Conservation (phyloP, 2,888 invertebrate species). For the Megamerina dolium region DNA sequence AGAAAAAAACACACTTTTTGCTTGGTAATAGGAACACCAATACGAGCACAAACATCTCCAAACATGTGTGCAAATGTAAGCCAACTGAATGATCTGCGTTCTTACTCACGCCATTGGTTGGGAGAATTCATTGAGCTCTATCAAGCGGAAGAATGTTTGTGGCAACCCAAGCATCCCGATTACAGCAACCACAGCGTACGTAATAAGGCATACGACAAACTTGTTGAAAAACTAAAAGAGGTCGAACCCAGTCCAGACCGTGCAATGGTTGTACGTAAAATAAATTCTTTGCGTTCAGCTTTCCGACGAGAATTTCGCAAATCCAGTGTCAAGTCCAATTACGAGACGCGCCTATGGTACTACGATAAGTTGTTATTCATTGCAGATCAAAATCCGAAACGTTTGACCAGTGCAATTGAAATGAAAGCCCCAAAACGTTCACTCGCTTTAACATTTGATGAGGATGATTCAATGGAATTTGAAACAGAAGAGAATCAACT, state of each 20-base stretch:
- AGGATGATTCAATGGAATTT: slow-evolving; percentile 44
- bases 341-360: slow-evolving; percentile 46
- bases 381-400: slow-evolving; percentile 44
- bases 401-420: slow-evolving; percentile 23
- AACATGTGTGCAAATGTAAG: too few species aligned
- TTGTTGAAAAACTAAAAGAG: slow-evolving; percentile 45
- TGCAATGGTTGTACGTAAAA: slow-evolving; percentile 47
- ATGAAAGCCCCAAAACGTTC: slow-evolving; percentile 35
- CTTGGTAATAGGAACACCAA: too few species aligned
- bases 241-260: slow-evolving; percentile 47
- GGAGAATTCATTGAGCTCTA: slow-evolving; percentile 47
- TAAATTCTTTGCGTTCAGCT: slow-evolving; percentile 45
- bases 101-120: slow-evolving; percentile 47
- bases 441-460: slow-evolving; percentile 38
- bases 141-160: slow-evolving; percentile 44
- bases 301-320: slow-evolving; percentile 46
- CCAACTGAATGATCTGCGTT: slow-evolving; percentile 40
- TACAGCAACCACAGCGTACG: slow-evolving; percentile 45
- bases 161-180: slow-evolving; percentile 47
- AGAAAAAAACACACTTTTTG: too few species aligned
- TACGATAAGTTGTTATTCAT: slow-evolving; percentile 45
- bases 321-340: slow-evolving; percentile 34
- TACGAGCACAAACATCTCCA: too few species aligned
- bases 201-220: slow-evolving; percentile 45
- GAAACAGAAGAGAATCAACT: slow-evolving; percentile 38